Evolutionary conservation across 2,113 vertebrate genomes (phyloP), one percentile per base, ranked within the genome.

Genomic region (Osmerus eperlanus): DNA sequence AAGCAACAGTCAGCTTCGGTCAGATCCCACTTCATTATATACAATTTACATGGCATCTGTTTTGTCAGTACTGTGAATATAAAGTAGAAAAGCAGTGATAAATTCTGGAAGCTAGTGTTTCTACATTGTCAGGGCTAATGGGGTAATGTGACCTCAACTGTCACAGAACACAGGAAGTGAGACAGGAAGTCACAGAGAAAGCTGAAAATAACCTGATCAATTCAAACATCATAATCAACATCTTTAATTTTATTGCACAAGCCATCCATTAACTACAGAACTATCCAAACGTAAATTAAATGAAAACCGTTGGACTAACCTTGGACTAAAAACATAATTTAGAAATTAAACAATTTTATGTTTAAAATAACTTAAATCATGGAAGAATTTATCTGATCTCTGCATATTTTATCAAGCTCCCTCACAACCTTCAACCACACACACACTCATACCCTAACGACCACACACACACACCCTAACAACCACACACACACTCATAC

Each of bases 211-310:
- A 87, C 81, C 82, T 82, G 83, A 85, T 67, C 61, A 69, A 62
- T 23, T 75, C 78, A 29, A 74, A 29, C 61, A 19, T 88, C 76
- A 65, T 72, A 72, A 64, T 83, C 72, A 78, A 80, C 79, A 83
- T 78, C 69, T 81, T 77, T 84, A 89, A 83, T 91, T 86, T 82
- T 97, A 97, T 99, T 98, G 95, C 96, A 98, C 95, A 93, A 91
- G 88, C 93, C 83, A 92, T 81, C 82, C 71, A 71, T 47, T 47
- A 47, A 47, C 41, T 47, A 47, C 41, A 47, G 41, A 47, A 47
- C 41, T 47, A 47, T 71, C 84, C 78, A 82, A 80, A 90, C 74
- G 84, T 60, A 81, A 80, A 71, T 77, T 77, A 81, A 84, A 85
- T 61, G 75, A 84, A 81, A 83, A 68, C n/a, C 55, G 76, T 78